A percentile compares a stretch with the other conserved stretches of the same genome.
phyloP scores from a whole-genome alignment of 2,113 vertebrate genomes.

The Sapajus apella region DNA sequence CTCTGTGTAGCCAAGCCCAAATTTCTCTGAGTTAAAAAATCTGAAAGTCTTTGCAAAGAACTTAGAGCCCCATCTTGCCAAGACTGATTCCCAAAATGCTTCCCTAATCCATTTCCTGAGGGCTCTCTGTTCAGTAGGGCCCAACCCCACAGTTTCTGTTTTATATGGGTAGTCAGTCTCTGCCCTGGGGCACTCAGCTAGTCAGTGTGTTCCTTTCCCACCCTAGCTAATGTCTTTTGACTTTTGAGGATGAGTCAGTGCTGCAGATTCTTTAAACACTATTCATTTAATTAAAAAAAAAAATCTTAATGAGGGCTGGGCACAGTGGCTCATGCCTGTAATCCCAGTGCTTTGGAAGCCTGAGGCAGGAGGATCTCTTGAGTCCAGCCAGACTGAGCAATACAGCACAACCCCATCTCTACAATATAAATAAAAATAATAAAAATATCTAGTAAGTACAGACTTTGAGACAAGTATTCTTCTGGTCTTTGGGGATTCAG shows the following conservation, averaged over 20 bases:
- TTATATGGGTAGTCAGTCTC: background rate
- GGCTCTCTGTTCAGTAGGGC: background rate
- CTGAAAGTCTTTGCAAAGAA: slow-evolving; percentile 31
- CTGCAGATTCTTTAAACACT: background rate
- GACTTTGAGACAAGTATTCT: background rate
- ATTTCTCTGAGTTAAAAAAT: slow-evolving; percentile 21
- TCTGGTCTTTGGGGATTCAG: background rate
- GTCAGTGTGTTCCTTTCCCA: background rate
- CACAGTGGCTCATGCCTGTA: too few species aligned
- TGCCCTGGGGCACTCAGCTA: background rate
- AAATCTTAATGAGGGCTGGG: background rate
- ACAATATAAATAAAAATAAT: too few species aligned
- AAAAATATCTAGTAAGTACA: background rate
- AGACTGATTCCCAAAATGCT: slow-evolving; percentile 19
- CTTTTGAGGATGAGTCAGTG: background rate
- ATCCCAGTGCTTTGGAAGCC: too few species aligned
- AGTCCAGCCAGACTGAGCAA: too few species aligned
- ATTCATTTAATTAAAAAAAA: background rate
- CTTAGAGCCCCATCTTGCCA: background rate
- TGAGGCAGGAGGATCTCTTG: too few species aligned
- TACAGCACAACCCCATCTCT: too few species aligned
- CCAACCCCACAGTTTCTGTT: background rate
- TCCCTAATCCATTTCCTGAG: slow-evolving; percentile 52
- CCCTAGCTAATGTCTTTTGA: background rate
- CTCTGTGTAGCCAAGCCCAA: background rate